These are phyloP conservation scores for Prosapia bicincta DNA, from an alignment of 2,888 invertebrate genomes.

Conservation along the genomic window DNA sequence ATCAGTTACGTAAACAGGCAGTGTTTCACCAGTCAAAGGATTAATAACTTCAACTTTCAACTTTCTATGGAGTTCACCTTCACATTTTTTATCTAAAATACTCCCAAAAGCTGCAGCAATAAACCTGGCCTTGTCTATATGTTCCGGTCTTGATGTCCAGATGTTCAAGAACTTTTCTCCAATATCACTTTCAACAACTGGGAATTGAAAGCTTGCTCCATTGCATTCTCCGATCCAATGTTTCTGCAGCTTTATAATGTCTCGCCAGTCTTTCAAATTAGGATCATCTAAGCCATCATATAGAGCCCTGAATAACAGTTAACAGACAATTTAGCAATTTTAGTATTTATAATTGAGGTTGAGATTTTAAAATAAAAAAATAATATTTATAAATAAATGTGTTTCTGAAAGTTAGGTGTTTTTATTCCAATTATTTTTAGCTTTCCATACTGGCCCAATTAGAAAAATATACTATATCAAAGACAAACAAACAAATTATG, in stretches of 20 bases:
- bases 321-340: too few relatives aligned
- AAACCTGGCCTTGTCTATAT: conserved; percentile 66
- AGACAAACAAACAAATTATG: too few relatives aligned
- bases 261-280: conserved; percentile 72
- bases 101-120: conserved; percentile 59
- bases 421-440: too few relatives aligned
- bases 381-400: too few relatives aligned
- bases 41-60: conserved; percentile 56
- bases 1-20: conserved; percentile 66
- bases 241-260: conserved; percentile 77
- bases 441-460: too few relatives aligned
- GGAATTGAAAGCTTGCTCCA: conserved; percentile 69
- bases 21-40: conserved; percentile 61
- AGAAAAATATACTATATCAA: too few relatives aligned
- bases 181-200: conserved; percentile 46
- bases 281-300: conserved; percentile 67
- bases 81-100: conserved; percentile 47
- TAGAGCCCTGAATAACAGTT: conserved; percentile 45
- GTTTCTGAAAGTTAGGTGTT: too few relatives aligned
- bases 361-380: neutral
- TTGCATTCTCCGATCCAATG: conserved; percentile 89
- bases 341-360: too few relatives aligned
- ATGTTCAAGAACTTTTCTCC: conserved; percentile 48
- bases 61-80: conserved; percentile 5
- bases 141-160: conserved; percentile 75